Conservation (phyloP, 2,888 invertebrate genomes). For the Troides aeacus region DNA sequence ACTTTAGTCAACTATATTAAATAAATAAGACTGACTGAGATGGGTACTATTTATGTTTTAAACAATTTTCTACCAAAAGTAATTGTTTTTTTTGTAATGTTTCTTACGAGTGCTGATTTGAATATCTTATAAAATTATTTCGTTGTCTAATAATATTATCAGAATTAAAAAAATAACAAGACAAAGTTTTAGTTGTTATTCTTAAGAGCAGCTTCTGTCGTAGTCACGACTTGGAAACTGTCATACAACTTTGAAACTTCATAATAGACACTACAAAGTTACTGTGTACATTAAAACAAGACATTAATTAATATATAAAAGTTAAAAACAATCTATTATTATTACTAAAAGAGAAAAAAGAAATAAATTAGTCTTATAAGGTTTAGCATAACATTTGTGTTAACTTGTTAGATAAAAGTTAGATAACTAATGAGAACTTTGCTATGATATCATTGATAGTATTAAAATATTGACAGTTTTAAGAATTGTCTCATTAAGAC, state of each 20-base stretch:
- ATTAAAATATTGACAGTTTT: too few relatives aligned
- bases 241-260: conserved; percentile 11
- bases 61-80: too few relatives aligned
- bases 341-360: background rate
- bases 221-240: conserved; percentile 12
- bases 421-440: background rate
- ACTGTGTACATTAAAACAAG: background rate
- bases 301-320: background rate
- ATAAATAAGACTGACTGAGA: too few relatives aligned
- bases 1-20: too few relatives aligned
- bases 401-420: background rate
- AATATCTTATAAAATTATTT: background rate
- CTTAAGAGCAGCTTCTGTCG: conserved; percentile 12
- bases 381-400: background rate
- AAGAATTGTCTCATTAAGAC: too few relatives aligned
- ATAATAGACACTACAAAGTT: conserved; percentile 6
- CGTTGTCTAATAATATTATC: background rate
- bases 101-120: background rate
- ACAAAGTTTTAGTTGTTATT: conserved; percentile 12
- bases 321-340: background rate
- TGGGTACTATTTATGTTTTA: too few relatives aligned
- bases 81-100: too few relatives aligned
- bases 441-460: too few relatives aligned
- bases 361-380: background rate
- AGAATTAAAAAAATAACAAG: background rate